Evolutionary conservation across 2,797 vertebrate genomes (phyloP).

Genomic region (Diplodus sargus): DNA sequence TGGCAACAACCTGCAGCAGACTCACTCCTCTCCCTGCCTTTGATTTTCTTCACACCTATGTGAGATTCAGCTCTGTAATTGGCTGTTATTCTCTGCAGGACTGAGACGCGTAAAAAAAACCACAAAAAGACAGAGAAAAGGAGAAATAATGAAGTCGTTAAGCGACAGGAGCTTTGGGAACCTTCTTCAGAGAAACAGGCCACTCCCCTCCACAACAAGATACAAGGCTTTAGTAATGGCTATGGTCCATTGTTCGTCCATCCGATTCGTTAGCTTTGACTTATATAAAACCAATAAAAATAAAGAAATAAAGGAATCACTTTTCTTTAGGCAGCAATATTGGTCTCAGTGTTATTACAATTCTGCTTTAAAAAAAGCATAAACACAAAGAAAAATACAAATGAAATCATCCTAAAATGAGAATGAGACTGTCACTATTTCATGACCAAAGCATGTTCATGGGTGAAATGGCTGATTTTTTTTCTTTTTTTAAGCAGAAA

Average conservation of each 20-base stretch:
- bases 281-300: conserved; percentile 75
- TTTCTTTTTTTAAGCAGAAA: conserved; percentile 70
- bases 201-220: conserved; percentile 27
- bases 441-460: conserved; percentile 72
- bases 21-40: conserved; percentile 33
- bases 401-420: conserved; percentile 74
- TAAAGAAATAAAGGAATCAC: conserved; percentile 76
- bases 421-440: conserved; percentile 60
- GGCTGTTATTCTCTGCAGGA: conserved; percentile 63
- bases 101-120: conserved; percentile 15
- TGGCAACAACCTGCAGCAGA: conserved; percentile 67
- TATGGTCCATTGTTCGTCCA: conserved; percentile 79
- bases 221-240: conserved; percentile 85
- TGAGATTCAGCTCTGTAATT: conserved; percentile 66
- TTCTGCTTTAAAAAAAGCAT: conserved; percentile 79
- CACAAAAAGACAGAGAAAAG: conserved; percentile 3
- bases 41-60: conserved; percentile 66
- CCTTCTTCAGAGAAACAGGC: conserved; percentile 61
- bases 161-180: conserved; percentile 68
- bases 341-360: conserved; percentile 87
- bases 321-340: conserved; percentile 85
- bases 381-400: conserved; percentile 73
- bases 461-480: conserved; percentile 79
- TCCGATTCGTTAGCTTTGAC: conserved; percentile 69
- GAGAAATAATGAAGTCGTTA: conserved; percentile 67